Base-by-base conservation (phyloP, 1,140 invertebrate genomes). In the Drosophila ercepeae region DNA sequence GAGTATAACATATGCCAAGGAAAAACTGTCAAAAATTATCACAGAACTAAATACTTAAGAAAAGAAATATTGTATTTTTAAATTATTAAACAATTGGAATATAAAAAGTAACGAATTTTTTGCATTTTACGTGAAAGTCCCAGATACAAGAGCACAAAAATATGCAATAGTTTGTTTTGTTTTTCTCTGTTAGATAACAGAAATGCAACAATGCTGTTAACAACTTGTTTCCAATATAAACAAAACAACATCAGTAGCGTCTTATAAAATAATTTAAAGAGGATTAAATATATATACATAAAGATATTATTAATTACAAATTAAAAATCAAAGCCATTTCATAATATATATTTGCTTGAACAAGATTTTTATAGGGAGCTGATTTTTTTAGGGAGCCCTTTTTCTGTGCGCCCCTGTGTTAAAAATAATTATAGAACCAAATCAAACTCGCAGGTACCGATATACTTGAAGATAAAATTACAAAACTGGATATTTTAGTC, bases 151-250 rank as follows among this genome's bases (percentile, higher is more conserved):
- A 27, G 27, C 29, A 3, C 3, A 32, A 32, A 32, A 4, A 9
- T 32, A 32, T 32, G 29, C 29, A 11, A 32, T 2, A 1, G 11
- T 4, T 32, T 32, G 11, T 32, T 4, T 32, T 32, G 11, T 4
- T 1, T 0, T 1, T n/a, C 11, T 7, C 11, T 14, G n/a, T 45
- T 45, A 63, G 58, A 36, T 34, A 55, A 34, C 19, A 23, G 21
- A 32, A 23, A 16, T 53, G 14, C 36, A 25, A 25, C 23, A 27
- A 3, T 7, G 7, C 39, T 58, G 53, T 45, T 45, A 63, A 25
- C n/a, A 27, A 63, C 58, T 41, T 13, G 41, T 60, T 63, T 36
- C 8, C 13, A 36, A 27, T 55, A 36, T 63, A 60, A 63, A 60
- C 59, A 63, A 63, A 18, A 59, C 42, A 44, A 59, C n/a, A 34